phyloP scores from a whole-genome alignment of 2,888 invertebrate genomes.

The Sphinx pinastri region DNA sequence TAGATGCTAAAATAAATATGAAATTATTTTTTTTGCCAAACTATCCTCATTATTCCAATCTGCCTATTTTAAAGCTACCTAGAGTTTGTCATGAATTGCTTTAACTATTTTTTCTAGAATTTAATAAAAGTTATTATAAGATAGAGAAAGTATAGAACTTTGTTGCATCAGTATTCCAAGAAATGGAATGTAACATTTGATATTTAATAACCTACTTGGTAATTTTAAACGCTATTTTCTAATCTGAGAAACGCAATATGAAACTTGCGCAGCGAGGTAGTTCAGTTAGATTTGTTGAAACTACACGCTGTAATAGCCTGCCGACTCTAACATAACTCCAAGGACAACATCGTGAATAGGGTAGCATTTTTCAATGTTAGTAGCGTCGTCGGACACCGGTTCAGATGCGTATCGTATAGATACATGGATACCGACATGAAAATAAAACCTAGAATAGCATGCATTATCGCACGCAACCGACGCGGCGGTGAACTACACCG shows the following conservation, averaged over 20 bases:
- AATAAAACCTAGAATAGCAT: constrained; percentile 41
- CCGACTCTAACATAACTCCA: constrained; percentile 14
- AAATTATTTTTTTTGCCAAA: not conserved
- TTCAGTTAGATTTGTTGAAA: constrained; percentile 22
- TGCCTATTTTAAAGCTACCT: not conserved
- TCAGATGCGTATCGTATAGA: constrained; percentile 23
- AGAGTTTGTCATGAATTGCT: not conserved
- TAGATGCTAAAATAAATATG: not conserved
- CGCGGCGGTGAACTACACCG: constrained; percentile 36
- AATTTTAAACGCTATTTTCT: constrained; percentile 19
- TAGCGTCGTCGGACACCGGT: constrained; percentile 8
- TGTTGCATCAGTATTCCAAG: constrained; percentile 4
- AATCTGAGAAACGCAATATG: constrained; percentile 18
- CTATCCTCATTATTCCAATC: not conserved
- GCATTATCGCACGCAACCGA: constrained; percentile 45
- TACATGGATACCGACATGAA: constrained; percentile 31
- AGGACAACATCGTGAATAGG: constrained; percentile 12
- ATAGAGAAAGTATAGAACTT: not conserved
- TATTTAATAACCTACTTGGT: constrained; percentile 20
- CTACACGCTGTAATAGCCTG: not conserved
- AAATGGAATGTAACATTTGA: constrained; percentile 19
- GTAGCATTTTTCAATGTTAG: constrained; percentile 20
- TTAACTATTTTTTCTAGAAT: not conserved
- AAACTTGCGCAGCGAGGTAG: not conserved
- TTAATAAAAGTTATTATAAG: not conserved